Conservation (phyloP, 2,113 vertebrate species). For the Scomber scombrus region DNA sequence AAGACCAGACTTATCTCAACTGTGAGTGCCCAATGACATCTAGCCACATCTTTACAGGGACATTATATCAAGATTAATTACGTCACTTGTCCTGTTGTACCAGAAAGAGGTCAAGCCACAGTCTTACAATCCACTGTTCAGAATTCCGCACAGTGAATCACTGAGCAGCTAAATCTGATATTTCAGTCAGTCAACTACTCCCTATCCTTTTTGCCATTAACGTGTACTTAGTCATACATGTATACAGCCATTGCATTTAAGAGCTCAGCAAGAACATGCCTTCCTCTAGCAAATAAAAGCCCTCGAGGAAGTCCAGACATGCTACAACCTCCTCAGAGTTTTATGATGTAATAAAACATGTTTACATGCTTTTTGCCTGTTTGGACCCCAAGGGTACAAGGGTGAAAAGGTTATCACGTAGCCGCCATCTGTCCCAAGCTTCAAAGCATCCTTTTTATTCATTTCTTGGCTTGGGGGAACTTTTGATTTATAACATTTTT, state of each 20-base stretch:
- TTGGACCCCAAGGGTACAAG: slow-evolving; percentile 63
- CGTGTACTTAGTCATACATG: slow-evolving; percentile 77
- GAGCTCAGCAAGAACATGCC: slow-evolving; percentile 71
- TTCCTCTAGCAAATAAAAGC: slow-evolving; percentile 76
- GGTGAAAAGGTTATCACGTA: slow-evolving; percentile 84
- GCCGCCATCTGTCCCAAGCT: slow-evolving; percentile 62
- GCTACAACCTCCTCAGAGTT: slow-evolving; percentile 73
- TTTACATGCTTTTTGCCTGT: slow-evolving; percentile 80
- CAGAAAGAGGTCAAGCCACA: slow-evolving; percentile 7
- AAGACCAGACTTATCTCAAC: neutral
- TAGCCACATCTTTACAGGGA: neutral
- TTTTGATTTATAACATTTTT: slow-evolving; percentile 64
- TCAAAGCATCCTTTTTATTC: slow-evolving; percentile 61
- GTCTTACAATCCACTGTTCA: slow-evolving; percentile 27
- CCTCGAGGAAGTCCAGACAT: slow-evolving; percentile 74
- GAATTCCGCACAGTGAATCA: slow-evolving; percentile 1
- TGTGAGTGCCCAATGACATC: neutral
- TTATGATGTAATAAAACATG: slow-evolving; percentile 86
- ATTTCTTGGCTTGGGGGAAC: slow-evolving; percentile 35
- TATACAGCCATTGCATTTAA: slow-evolving; percentile 76
- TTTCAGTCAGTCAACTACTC: slow-evolving; percentile 66
- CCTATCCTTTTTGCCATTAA: slow-evolving; percentile 66
- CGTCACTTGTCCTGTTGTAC: slow-evolving; percentile 10
- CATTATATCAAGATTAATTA: slow-evolving; percentile 3
- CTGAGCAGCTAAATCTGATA: slow-evolving; percentile 56